phyloP scores from a whole-genome alignment of 2,113 vertebrate species.

The Halichoerus grypus region DNA sequence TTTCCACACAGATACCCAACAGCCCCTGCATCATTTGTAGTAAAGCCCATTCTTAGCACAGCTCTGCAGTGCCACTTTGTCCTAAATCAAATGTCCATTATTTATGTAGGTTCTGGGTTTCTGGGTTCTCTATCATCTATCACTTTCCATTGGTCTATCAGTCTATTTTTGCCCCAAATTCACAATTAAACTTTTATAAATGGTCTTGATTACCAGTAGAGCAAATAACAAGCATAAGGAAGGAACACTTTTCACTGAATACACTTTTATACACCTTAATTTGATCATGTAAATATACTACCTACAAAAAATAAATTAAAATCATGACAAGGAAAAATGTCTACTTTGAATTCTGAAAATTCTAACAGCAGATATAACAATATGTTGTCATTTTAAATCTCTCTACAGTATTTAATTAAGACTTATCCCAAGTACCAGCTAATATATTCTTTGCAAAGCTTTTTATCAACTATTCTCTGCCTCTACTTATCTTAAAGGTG shows the following conservation, averaged over 20 bases:
- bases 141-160: background rate
- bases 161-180: slow-evolving; percentile 36
- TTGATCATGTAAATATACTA: slow-evolving; percentile 15
- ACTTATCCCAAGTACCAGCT: background rate
- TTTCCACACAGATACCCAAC: background rate
- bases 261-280: slow-evolving; percentile 15
- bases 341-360: slow-evolving; percentile 42
- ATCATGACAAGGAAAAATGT: background rate
- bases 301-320: slow-evolving; percentile 30
- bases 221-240: background rate
- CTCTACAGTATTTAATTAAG: slow-evolving; percentile 60
- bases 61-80: background rate
- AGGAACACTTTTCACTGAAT: background rate
- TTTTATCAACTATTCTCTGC: slow-evolving; percentile 26
- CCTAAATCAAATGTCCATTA: slow-evolving; percentile 20
- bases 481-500: background rate
- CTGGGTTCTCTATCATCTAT: slow-evolving; percentile 10
- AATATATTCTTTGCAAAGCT: slow-evolving; percentile 28
- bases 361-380: background rate
- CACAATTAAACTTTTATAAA: slow-evolving; percentile 40
- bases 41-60: slow-evolving; percentile 20
- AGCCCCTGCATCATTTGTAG: background rate
- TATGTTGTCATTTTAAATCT: slow-evolving; percentile 53
- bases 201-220: slow-evolving; percentile 17
- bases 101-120: background rate